phyloP scores from a whole-genome alignment of 2,888 invertebrate species.

The Trachelus iudaicus region DNA sequence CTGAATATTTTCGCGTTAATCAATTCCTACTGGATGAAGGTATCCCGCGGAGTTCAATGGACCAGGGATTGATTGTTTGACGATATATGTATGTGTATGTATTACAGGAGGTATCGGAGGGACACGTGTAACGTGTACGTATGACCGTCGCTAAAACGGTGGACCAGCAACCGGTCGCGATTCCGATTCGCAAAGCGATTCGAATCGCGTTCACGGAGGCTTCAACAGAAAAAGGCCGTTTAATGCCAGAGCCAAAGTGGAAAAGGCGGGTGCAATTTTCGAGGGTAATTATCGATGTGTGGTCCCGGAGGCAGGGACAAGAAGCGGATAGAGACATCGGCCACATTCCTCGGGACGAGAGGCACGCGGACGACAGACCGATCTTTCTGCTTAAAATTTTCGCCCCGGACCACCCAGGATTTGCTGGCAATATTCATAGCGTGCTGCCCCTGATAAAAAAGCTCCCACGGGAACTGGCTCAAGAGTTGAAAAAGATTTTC shows the following conservation, averaged over 20 bases:
- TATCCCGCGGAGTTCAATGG: neutral
- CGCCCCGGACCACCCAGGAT: conserved; percentile 57
- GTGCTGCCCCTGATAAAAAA: conserved; percentile 24
- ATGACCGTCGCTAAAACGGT: neutral
- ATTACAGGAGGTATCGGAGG: neutral
- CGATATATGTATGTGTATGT: neutral
- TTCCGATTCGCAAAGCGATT: conserved; percentile 34
- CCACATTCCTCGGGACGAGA: conserved; percentile 53
- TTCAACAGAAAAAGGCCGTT: conserved; percentile 52
- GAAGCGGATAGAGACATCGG: conserved; percentile 66
- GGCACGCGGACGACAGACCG: conserved; percentile 46
- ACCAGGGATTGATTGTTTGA: neutral
- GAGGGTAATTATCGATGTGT: conserved; percentile 65
- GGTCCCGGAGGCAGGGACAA: conserved; percentile 55
- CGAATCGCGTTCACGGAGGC: conserved; percentile 34
- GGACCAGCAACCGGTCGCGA: neutral
- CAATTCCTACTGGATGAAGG: neutral
- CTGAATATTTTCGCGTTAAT: neutral
- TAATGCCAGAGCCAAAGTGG: conserved; percentile 50
- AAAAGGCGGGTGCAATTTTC: conserved; percentile 61
- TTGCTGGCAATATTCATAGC: conserved; percentile 45
- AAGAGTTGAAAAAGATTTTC: conserved; percentile 19
- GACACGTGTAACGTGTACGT: neutral
- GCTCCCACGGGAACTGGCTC: neutral
- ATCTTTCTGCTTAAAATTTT: conserved; percentile 57